Evolutionary conservation across 2,113 vertebrate genomes (phyloP).

Genomic region (Leuciscus idus): DNA sequence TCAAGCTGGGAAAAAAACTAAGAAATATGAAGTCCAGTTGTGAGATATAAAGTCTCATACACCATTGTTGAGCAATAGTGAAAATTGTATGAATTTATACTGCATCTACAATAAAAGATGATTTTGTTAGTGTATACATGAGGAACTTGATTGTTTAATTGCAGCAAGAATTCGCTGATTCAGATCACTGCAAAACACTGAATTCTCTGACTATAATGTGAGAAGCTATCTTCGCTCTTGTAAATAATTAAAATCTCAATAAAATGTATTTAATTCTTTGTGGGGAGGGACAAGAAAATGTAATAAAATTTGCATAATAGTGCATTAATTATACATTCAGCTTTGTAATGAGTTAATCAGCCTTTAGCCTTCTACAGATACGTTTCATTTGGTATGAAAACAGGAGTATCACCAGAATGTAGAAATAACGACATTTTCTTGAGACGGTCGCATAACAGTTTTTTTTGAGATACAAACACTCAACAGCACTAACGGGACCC

Average conservation of each 20-base stretch:
- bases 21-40: not conserved
- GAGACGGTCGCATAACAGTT: not conserved
- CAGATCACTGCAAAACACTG: conserved; percentile 3
- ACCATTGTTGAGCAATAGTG: not conserved
- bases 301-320: conserved; percentile 79
- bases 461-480: conserved; percentile 48
- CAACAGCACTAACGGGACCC: conserved; percentile 16
- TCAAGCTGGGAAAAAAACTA: not conserved
- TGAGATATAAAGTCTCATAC: not conserved
- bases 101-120: not conserved
- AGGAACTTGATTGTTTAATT: not conserved
- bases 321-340: conserved; percentile 79
- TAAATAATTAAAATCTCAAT: conserved; percentile 79
- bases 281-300: conserved; percentile 72
- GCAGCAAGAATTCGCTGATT: not conserved
- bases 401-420: not conserved
- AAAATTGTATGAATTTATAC: not conserved
- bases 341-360: conserved; percentile 76
- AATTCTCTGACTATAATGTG: not conserved
- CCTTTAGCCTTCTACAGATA: conserved; percentile 52
- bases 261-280: conserved; percentile 76
- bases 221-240: conserved; percentile 65
- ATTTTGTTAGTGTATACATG: not conserved
- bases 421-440: conserved; percentile 1
- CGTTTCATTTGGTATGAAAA: conserved; percentile 54